phyloP scores from a whole-genome alignment of 2,888 invertebrate genomes.

The Cerceris rybyensis region DNA sequence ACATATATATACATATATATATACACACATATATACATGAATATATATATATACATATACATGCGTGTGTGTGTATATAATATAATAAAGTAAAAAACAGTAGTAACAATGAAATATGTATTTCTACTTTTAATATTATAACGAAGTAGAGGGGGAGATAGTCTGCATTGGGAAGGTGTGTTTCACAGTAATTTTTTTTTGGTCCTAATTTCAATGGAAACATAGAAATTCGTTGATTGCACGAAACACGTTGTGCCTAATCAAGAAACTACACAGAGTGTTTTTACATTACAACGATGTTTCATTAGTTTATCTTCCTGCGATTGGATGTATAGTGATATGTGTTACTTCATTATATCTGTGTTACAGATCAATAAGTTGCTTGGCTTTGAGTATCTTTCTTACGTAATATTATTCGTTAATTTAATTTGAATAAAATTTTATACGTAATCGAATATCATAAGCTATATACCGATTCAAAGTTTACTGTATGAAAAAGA shows the following conservation, averaged over 20 bases:
- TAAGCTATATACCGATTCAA: slow-evolving; percentile 37
- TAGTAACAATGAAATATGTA: slow-evolving; percentile 79
- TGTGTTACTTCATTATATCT: slow-evolving; percentile 37
- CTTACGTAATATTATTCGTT: slow-evolving; percentile 14
- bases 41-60: background rate
- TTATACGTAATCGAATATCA: slow-evolving; percentile 25
- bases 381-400: slow-evolving; percentile 10
- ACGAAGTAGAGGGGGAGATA: slow-evolving; percentile 74
- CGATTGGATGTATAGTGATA: slow-evolving; percentile 21
- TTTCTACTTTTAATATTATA: slow-evolving; percentile 82
- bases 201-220: slow-evolving; percentile 39
- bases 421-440: slow-evolving; percentile 25
- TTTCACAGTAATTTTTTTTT: slow-evolving; percentile 78
- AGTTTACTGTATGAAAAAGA: slow-evolving; percentile 38
- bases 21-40: slow-evolving; percentile 43
- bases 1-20: slow-evolving; percentile 38
- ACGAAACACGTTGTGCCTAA: slow-evolving; percentile 73
- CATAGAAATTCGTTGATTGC: slow-evolving; percentile 66
- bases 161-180: slow-evolving; percentile 74
- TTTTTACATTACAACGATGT: slow-evolving; percentile 49
- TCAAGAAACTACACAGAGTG: slow-evolving; percentile 61
- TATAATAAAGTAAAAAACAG: slow-evolving; percentile 69
- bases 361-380: slow-evolving; percentile 23
- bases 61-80: slow-evolving; percentile 44
- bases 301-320: slow-evolving; percentile 53